phyloP scores from a whole-genome alignment of 1,140 invertebrate species.

The Eupristina koningsbergeri region DNA sequence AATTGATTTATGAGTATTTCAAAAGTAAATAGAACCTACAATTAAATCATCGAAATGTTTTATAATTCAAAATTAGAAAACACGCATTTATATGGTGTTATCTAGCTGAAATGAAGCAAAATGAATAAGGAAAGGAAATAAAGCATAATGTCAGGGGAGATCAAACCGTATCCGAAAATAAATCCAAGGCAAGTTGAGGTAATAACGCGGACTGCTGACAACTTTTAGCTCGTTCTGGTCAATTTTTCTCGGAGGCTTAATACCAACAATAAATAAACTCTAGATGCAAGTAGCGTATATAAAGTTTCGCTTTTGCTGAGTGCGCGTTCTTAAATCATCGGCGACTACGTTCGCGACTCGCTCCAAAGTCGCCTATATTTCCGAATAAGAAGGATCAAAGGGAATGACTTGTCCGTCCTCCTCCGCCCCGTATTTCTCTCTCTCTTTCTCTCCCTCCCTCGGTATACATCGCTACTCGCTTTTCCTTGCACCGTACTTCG shows the following conservation, averaged over 20 bases:
- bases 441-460: constrained; percentile 9
- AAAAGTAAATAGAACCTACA: neutral
- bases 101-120: constrained; percentile 10
- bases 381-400: constrained; percentile 72
- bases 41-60: neutral
- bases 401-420: constrained; percentile 37
- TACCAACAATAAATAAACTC: constrained; percentile 64
- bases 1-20: neutral
- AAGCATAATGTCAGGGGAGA: constrained; percentile 28
- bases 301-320: constrained; percentile 32
- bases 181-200: constrained; percentile 45
- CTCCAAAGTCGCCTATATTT: constrained; percentile 48
- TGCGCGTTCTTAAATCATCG: constrained; percentile 66
- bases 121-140: constrained; percentile 4
- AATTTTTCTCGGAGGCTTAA: constrained; percentile 63
- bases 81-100: constrained; percentile 16
- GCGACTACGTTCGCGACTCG: constrained; percentile 49
- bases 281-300: constrained; percentile 47
- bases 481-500: constrained; percentile 56
- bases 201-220: constrained; percentile 40
- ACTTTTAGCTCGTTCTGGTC: constrained; percentile 47
- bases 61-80: neutral
- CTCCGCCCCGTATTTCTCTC: too few species aligned
- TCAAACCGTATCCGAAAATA: constrained; percentile 40
- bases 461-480: constrained; percentile 52